Evolutionary conservation across 2,113 vertebrate species (phyloP).

Genomic region (Blennius ocellaris): DNA sequence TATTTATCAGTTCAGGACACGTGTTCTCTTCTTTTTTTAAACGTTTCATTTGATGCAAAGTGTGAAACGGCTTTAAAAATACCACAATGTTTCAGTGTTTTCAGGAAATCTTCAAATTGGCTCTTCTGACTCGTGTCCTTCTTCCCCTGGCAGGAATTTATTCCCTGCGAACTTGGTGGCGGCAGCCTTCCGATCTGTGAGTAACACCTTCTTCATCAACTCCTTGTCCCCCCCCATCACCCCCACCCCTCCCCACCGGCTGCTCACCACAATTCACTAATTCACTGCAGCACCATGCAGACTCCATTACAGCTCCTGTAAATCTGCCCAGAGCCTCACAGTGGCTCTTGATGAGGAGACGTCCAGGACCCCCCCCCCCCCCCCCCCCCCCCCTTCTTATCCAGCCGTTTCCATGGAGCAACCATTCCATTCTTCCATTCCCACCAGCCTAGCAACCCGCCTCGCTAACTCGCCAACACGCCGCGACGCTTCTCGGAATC

Average conservation of each 20-base stretch:
- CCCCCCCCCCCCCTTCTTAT: conserved; percentile 25
- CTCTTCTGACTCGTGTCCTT: background rate
- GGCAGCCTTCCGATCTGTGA: conserved; percentile 94
- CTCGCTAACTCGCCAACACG: conserved; percentile 41
- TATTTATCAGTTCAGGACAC: too few relatives aligned
- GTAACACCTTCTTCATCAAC: conserved; percentile 49
- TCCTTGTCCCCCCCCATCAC: background rate
- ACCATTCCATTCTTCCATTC: conserved; percentile 79
- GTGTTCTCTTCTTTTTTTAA: too few relatives aligned
- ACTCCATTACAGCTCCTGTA: conserved; percentile 33
- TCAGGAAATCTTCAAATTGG: too few relatives aligned
- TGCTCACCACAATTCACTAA: conserved; percentile 23
- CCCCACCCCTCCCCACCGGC: background rate
- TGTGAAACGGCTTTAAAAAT: too few relatives aligned
- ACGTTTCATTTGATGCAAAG: too few relatives aligned
- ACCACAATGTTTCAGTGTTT: too few relatives aligned
- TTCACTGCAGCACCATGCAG: conserved; percentile 29
- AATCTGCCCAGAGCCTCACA: conserved; percentile 43
- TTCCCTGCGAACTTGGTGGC: conserved; percentile 95
- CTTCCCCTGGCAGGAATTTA: conserved; percentile 87
- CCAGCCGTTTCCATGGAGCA: conserved; percentile 73
- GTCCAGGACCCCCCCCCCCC: conserved; percentile 31
- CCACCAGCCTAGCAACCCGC: conserved; percentile 74
- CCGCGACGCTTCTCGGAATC: conserved; percentile 42
- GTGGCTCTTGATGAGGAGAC: conserved; percentile 52